phyloP scores from a whole-genome alignment of 1,140 invertebrate genomes.

The Acromyrmex charruanus region DNA sequence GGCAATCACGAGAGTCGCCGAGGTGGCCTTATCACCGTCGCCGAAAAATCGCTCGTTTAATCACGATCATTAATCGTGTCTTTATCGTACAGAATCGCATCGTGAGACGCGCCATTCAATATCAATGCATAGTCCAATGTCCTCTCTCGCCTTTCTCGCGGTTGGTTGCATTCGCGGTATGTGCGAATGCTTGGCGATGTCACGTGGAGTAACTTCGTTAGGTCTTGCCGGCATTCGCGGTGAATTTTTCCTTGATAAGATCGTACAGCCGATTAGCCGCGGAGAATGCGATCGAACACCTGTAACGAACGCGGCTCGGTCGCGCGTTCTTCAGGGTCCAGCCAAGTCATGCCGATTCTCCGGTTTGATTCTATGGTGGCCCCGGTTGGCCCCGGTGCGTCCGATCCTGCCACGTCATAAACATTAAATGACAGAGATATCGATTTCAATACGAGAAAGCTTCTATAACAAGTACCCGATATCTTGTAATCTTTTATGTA shows the following conservation, averaged over 20 bases:
- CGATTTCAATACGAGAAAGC: slow-evolving; percentile 14
- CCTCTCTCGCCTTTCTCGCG: slow-evolving; percentile 62
- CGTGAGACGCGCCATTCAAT: slow-evolving; percentile 19
- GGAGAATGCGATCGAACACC: slow-evolving; percentile 70
- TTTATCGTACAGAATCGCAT: slow-evolving; percentile 64
- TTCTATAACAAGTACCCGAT: slow-evolving; percentile 32
- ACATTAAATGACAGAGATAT: slow-evolving; percentile 49
- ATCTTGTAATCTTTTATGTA: slow-evolving; percentile 18
- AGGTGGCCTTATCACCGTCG: slow-evolving; percentile 63
- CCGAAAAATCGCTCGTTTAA: slow-evolving; percentile 70
- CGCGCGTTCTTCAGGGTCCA: slow-evolving; percentile 58
- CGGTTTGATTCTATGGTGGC: slow-evolving; percentile 25
- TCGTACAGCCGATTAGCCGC: slow-evolving; percentile 70
- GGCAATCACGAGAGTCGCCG: slow-evolving; percentile 52
- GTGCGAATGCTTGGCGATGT: slow-evolving; percentile 62
- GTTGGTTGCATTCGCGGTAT: slow-evolving; percentile 67
- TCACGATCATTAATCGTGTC: slow-evolving; percentile 56
- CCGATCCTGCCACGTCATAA: slow-evolving; percentile 55
- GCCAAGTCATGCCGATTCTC: slow-evolving; percentile 46
- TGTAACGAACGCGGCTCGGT: slow-evolving; percentile 71
- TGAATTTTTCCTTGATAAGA: slow-evolving; percentile 72
- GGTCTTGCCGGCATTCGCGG: slow-evolving; percentile 57
- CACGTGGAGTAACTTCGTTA: slow-evolving; percentile 67
- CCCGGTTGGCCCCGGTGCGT: neutral
- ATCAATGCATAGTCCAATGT: slow-evolving; percentile 58